phyloP scores from a whole-genome alignment of 2,113 vertebrate genomes.

The Vidua chalybeata region DNA sequence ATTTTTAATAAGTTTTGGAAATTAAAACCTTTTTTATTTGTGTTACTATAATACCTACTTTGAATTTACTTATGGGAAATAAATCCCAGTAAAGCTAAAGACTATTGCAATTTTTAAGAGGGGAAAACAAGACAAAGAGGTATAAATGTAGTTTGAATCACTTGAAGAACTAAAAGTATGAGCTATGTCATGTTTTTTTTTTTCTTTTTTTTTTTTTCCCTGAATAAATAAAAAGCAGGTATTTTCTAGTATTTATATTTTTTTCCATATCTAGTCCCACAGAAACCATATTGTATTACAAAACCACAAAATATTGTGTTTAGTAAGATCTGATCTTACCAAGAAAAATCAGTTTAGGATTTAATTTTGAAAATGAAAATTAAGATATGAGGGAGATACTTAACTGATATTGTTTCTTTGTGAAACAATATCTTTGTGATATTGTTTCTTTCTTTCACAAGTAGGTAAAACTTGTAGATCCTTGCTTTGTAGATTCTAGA shows the following conservation, averaged over 20 bases:
- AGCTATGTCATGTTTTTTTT: background rate
- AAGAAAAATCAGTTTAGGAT: background rate
- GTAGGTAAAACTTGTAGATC: background rate
- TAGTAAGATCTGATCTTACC: background rate
- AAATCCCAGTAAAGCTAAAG: background rate
- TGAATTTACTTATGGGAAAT: conserved; percentile 54
- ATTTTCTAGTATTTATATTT: background rate
- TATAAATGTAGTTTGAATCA: background rate
- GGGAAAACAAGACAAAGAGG: background rate
- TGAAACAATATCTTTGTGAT: background rate
- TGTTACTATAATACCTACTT: conserved; percentile 26
- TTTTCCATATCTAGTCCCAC: background rate
- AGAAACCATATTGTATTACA: background rate
- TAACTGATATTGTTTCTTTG: background rate
- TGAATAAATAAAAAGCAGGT: background rate
- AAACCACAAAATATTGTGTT: background rate
- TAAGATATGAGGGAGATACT: background rate
- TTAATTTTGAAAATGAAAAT: background rate
- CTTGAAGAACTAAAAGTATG: background rate
- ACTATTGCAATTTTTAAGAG: background rate
- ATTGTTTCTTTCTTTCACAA: too few relatives aligned
- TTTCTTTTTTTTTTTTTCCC: too few relatives aligned
- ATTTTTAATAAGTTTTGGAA: conserved; percentile 66
- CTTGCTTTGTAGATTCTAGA: background rate
- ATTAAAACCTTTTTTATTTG: conserved; percentile 61